Conservation (phyloP, 2,113 vertebrate genomes). For the Phocoena sinus region DNA sequence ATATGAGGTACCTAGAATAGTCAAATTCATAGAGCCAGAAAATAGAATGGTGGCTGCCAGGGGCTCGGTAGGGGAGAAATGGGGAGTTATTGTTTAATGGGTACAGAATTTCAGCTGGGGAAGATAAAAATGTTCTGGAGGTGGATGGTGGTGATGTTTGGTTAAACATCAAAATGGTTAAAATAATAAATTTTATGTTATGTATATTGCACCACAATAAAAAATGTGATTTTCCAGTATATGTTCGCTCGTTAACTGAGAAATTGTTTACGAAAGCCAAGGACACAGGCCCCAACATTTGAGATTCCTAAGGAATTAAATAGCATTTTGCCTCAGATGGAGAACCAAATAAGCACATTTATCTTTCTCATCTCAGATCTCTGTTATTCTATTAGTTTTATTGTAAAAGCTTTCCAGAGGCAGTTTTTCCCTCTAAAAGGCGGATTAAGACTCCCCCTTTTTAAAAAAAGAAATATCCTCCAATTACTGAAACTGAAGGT, state of each 20-base stretch:
- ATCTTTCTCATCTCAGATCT: background rate
- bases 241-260: background rate
- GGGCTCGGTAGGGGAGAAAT: fast-evolving
- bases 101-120: background rate
- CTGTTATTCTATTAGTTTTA: conserved; percentile 41
- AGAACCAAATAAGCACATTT: background rate
- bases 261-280: background rate
- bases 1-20: background rate
- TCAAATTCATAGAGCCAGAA: background rate
- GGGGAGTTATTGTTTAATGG: background rate
- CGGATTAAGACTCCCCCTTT: background rate
- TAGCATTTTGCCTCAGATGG: background rate
- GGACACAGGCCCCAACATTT: background rate
- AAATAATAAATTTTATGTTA: background rate
- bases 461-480: background rate
- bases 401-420: conserved; percentile 23
- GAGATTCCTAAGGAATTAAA: background rate
- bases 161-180: background rate
- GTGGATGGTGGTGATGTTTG: too few relatives aligned
- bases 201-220: background rate
- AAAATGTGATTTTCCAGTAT: background rate
- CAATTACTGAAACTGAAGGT: background rate
- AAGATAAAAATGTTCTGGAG: background rate
- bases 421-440: background rate
- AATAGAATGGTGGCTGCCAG: background rate